Percentiles rank a stretch among this genome's conserved stretches.
Evolutionary conservation across 2,797 vertebrate genomes (phyloP).

Genomic region (Sebastes kiyomatsui): DNA sequence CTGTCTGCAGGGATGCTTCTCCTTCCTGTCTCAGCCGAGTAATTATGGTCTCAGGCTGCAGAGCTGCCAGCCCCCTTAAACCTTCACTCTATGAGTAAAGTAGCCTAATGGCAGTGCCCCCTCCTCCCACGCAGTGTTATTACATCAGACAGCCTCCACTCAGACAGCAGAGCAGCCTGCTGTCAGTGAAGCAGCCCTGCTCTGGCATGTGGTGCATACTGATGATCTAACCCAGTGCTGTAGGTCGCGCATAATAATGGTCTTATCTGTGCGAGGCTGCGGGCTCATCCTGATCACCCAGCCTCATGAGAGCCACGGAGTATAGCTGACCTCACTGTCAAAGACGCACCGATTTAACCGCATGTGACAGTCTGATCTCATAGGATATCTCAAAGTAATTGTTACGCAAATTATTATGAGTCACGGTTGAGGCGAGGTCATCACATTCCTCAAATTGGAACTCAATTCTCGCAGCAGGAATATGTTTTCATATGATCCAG

Average conservation of each 20-base stretch:
- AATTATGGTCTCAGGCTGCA: conserved; percentile 43
- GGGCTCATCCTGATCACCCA: conserved; percentile 29
- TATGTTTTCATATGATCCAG: neutral
- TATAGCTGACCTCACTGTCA: conserved; percentile 10
- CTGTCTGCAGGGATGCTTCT: conserved; percentile 7
- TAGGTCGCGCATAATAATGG: conserved; percentile 43
- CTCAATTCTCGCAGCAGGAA: neutral
- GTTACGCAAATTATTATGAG: neutral
- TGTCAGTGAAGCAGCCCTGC: conserved; percentile 50
- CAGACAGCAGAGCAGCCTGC: conserved; percentile 54
- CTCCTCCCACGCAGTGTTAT: conserved; percentile 29
- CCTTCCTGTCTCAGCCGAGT: conserved; percentile 29
- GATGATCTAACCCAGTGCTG: conserved; percentile 58
- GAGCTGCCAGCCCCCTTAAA: conserved; percentile 16
- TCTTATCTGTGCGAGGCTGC: conserved; percentile 42
- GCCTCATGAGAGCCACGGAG: conserved; percentile 18
- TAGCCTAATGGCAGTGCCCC: conserved; percentile 35
- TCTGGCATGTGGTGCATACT: conserved; percentile 68
- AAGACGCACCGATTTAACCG: neutral
- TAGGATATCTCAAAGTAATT: conserved; percentile 9
- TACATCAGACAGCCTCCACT: conserved; percentile 52
- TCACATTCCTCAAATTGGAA: neutral
- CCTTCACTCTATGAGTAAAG: conserved; percentile 30
- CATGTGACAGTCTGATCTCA: conserved; percentile 14
- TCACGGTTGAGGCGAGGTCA: neutral